Percentiles rank a stretch among this genome's conserved stretches.
These are phyloP conservation scores for Ictalurus furcatus DNA, from an alignment of 2,113 vertebrate species.

Conservation along the genomic window DNA sequence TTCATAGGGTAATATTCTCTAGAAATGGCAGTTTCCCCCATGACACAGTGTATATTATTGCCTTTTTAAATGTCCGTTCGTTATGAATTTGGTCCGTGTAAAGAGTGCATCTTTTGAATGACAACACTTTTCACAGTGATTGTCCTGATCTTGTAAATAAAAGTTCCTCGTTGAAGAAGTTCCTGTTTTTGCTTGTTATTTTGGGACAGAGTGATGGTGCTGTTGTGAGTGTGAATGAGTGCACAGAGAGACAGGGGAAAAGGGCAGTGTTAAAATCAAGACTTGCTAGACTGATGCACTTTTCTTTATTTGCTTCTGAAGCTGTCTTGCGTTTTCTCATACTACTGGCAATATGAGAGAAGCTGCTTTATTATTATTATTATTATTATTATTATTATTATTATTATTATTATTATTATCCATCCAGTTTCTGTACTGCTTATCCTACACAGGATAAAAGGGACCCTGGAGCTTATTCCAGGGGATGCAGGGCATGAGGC, in stretches of 20 bases:
- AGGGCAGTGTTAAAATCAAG: not conserved
- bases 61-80: constrained; percentile 20
- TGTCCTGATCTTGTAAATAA: constrained; percentile 62
- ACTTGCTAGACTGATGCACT: not conserved
- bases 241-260: not conserved
- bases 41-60: constrained; percentile 25
- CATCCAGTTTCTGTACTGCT: too few relatives aligned
- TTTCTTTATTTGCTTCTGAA: not conserved
- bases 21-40: constrained; percentile 35
- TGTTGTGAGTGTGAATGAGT: not conserved
- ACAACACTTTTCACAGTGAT: constrained; percentile 45
- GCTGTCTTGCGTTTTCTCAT: not conserved
- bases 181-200: not conserved
- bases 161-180: constrained; percentile 38
- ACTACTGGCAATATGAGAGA: not conserved
- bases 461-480: too few relatives aligned
- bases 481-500: too few relatives aligned
- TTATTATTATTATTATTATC: not conserved
- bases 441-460: too few relatives aligned
- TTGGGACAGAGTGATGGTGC: not conserved
- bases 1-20: constrained; percentile 36
- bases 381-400: not conserved
- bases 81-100: constrained; percentile 14
- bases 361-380: not conserved
- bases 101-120: not conserved